Evolutionary conservation across 2,888 invertebrate genomes (phyloP).

Genomic region (Leptinotarsa haldemani): DNA sequence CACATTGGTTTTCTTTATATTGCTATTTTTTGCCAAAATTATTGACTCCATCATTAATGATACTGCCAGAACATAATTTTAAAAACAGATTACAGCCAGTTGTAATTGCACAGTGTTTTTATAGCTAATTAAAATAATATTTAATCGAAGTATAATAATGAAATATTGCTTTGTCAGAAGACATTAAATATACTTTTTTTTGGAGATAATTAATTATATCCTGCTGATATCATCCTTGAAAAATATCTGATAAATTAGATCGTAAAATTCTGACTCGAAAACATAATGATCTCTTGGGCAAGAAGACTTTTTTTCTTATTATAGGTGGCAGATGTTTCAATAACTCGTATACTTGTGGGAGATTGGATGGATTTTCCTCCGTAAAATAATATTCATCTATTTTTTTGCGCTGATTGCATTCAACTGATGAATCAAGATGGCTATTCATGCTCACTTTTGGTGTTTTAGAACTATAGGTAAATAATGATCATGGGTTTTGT

Average conservation of each 20-base stretch:
- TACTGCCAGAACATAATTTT: too few species aligned
- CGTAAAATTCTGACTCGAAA: not conserved
- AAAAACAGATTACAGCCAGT: too few species aligned
- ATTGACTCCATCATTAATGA: too few species aligned
- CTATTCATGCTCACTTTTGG: too few species aligned
- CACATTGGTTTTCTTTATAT: too few species aligned
- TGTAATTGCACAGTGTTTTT: too few species aligned
- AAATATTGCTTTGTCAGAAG: not conserved
- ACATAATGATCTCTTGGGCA: not conserved
- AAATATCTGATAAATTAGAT: not conserved
- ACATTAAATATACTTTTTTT: not conserved
- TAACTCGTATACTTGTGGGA: not conserved
- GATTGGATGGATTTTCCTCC: not conserved
- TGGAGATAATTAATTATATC: not conserved
- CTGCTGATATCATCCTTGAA: conserved; percentile 2
- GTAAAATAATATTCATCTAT: not conserved
- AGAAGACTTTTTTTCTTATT: not conserved
- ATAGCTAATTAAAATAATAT: not conserved
- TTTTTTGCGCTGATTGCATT: not conserved
- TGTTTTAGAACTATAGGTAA: too few species aligned
- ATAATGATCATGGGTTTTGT: too few species aligned
- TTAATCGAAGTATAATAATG: not conserved
- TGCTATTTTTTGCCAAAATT: too few species aligned
- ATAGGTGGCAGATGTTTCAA: not conserved
- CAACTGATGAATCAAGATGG: not conserved